These are phyloP conservation scores for Vulpes ferrilata DNA, from an alignment of 2,113 vertebrate species.

Conservation along the genomic window DNA sequence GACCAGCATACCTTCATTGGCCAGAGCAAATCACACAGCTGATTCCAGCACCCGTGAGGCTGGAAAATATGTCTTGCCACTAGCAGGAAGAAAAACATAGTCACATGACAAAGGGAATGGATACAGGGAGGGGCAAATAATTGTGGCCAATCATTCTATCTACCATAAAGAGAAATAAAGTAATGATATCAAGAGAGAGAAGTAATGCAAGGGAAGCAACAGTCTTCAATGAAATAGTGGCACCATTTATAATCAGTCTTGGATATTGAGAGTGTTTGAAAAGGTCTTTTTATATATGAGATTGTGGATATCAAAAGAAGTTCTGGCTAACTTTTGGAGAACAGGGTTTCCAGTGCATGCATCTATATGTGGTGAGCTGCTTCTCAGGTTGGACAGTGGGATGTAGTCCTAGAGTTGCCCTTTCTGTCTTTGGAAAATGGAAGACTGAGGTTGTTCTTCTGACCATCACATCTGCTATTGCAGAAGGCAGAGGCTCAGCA, in stretches of 20 bases:
- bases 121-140: no score
- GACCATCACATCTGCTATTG: neutral
- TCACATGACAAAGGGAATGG: neutral
- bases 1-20: neutral
- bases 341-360: neutral
- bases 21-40: neutral
- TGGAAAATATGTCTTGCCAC: neutral
- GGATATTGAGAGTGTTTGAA: neutral
- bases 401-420: neutral
- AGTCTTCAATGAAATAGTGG: neutral
- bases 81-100: neutral
- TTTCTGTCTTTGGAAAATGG: neutral
- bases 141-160: neutral
- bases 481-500: neutral
- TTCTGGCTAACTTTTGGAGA: neutral
- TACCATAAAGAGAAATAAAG: neutral
- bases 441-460: neutral
- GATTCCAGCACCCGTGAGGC: accelerated
- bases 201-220: neutral
- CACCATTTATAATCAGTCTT: neutral
- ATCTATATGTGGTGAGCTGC: neutral
- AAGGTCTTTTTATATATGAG: neutral
- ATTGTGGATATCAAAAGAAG: neutral
- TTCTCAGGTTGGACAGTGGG: neutral
- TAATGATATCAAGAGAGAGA: neutral